These are phyloP conservation scores for Wiebesia pumilae DNA, from an alignment of 1,140 invertebrate species.

Conservation along the genomic window DNA sequence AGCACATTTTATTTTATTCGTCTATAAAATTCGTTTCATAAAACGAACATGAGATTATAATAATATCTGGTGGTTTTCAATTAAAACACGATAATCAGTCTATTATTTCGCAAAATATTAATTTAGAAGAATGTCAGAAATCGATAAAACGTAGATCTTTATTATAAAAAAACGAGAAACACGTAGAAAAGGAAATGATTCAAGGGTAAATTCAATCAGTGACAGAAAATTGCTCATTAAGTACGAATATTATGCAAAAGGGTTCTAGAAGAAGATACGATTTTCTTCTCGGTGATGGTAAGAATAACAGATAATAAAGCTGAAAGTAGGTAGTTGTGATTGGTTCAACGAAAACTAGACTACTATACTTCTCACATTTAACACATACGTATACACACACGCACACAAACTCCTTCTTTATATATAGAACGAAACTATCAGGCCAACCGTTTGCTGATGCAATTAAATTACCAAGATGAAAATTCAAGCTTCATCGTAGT, in stretches of 20 bases:
- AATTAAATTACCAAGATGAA: constrained; percentile 44
- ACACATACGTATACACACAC: not conserved
- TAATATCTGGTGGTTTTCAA: too few relatives aligned
- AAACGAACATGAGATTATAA: too few relatives aligned
- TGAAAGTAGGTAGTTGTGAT: not conserved
- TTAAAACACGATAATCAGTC: too few relatives aligned
- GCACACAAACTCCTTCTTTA: not conserved
- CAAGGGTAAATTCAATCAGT: constrained; percentile 8
- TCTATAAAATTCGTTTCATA: too few relatives aligned
- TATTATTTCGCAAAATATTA: too few relatives aligned
- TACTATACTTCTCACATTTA: not conserved
- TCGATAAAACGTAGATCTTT: too few relatives aligned
- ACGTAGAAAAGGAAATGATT: constrained; percentile 11
- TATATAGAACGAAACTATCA: not conserved
- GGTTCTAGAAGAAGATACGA: constrained; percentile 22
- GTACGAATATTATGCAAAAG: constrained; percentile 34
- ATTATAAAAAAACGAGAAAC: not conserved
- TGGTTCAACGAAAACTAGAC: not conserved
- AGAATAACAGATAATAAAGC: not conserved
- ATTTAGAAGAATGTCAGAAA: too few relatives aligned
- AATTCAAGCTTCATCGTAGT: not conserved
- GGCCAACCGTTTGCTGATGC: constrained; percentile 27
- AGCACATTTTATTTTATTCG: too few relatives aligned
- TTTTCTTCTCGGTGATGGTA: constrained; percentile 18
- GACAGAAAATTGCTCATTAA: constrained; percentile 40